Evolutionary conservation across 2,888 invertebrate species (phyloP), one percentile per base, ranked within the genome.

Genomic region (Chalcosyrphus nemorum): DNA sequence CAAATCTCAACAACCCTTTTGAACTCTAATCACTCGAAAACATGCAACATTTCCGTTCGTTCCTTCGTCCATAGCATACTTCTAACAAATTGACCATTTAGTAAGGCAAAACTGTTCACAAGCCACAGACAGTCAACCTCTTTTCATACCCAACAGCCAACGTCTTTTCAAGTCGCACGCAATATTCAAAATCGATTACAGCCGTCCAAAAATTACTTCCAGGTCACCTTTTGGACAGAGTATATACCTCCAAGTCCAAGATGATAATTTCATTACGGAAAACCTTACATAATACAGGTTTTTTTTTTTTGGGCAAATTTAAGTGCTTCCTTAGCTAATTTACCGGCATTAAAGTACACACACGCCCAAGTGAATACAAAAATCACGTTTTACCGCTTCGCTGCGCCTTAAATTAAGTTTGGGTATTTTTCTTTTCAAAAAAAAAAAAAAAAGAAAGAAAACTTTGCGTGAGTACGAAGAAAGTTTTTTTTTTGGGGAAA

Each of bases 121-220:
- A 43, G 5, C n/a, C 29, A 6, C 27, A 2, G 0, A n/a, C 17
- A 6, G 24, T 27, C 45, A 4, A n/a, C n/a, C 17, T 9, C 29
- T 2, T 6, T 3, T 4, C n/a, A 27, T 9, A 45, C 47, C 29
- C 11, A 9, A 19, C 17, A 7, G n/a, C 29, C 32, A 15, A 24
- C 17, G 50, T 50, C 43, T 32, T 45, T 21, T 41, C 43, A 11
- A 70, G 52, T 27, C 59, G n/a, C 77, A 70, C 68, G 77, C 70
- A 77, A 77, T 29, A 68, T 63, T 61, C n/a, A 27, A 77, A 77
- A 77, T 77, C 77, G 70, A 77, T 77, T 77, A 63, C 11, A 45
- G 54, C 35, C 9, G 19, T 24, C 9, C 15, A 29, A 38, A 27
- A 47, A 9, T 13, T 2, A 4, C 6, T 11, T 45, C 45, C 19